phyloP scores from a whole-genome alignment of 64 coral and sea anemone genomes.

The Montipora sp. region DNA sequence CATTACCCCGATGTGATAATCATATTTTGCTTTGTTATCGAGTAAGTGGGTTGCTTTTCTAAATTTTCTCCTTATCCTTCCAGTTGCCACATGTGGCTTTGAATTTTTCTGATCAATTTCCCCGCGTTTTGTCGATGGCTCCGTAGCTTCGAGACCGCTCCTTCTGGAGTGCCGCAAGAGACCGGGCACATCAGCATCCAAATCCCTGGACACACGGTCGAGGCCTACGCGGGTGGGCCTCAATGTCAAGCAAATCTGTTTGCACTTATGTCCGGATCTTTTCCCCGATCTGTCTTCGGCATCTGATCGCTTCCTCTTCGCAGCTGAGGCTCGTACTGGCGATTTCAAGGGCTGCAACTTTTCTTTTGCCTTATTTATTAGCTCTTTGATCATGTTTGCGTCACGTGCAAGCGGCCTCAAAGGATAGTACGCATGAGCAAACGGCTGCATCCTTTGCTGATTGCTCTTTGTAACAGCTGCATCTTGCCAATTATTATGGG shows the following conservation, averaged over 20 bases:
- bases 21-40: slow-evolving; percentile 65
- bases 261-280: not conserved
- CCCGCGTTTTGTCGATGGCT: not conserved
- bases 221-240: not conserved
- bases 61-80: slow-evolving; percentile 64
- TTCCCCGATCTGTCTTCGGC: slow-evolving; percentile 20
- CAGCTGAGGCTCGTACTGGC: not conserved
- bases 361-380: slow-evolving; percentile 66
- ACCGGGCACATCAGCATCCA: not conserved
- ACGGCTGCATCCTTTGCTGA: slow-evolving; percentile 80
- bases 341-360: not conserved
- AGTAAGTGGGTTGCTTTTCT: slow-evolving; percentile 53
- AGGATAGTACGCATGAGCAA: slow-evolving; percentile 95
- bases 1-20: slow-evolving; percentile 77
- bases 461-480: slow-evolving; percentile 78
- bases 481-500: slow-evolving; percentile 95
- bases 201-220: not conserved
- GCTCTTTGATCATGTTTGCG: slow-evolving; percentile 59
- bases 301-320: slow-evolving; percentile 18
- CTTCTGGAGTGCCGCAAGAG: not conserved
- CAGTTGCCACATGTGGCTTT: not conserved
- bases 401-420: slow-evolving; percentile 78
- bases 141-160: not conserved
- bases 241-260: slow-evolving; percentile 5
- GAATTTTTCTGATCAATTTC: not conserved